These are phyloP conservation scores for Artibeus lituratus DNA, from an alignment of 2,797 vertebrate species.

Conservation along the genomic window DNA sequence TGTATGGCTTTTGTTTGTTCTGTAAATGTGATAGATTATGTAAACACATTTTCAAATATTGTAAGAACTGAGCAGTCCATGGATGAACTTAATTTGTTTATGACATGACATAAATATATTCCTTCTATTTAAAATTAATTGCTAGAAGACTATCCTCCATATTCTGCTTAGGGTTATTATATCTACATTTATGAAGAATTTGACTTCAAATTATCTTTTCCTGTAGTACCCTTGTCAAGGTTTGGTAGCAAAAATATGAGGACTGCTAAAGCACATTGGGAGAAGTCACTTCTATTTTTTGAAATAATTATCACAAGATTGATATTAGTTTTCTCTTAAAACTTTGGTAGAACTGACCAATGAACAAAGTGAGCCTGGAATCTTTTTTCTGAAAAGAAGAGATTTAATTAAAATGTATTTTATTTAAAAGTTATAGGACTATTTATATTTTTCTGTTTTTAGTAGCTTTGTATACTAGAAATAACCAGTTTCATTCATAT, in stretches of 20 bases:
- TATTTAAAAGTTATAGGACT: neutral
- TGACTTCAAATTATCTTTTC: neutral
- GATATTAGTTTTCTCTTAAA: neutral
- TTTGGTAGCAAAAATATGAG: neutral
- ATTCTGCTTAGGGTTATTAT: neutral
- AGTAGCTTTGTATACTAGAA: neutral
- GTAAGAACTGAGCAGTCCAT: neutral
- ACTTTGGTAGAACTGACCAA: neutral
- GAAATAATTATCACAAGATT: neutral
- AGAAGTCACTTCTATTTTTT: neutral
- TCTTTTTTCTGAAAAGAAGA: neutral
- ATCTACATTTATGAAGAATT: neutral
- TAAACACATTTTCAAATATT: neutral
- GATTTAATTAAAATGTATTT: neutral
- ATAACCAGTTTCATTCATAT: neutral
- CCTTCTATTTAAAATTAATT: neutral
- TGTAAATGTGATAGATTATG: neutral
- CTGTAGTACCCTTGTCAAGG: neutral
- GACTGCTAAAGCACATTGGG: neutral
- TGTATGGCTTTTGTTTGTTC: neutral
- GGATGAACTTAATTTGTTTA: neutral
- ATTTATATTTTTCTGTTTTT: neutral
- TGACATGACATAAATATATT: neutral
- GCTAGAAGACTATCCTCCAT: neutral
- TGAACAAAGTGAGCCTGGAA: neutral